Evolutionary conservation across 2,888 invertebrate genomes (phyloP).

Genomic region (Ceratothoa steindachneri): DNA sequence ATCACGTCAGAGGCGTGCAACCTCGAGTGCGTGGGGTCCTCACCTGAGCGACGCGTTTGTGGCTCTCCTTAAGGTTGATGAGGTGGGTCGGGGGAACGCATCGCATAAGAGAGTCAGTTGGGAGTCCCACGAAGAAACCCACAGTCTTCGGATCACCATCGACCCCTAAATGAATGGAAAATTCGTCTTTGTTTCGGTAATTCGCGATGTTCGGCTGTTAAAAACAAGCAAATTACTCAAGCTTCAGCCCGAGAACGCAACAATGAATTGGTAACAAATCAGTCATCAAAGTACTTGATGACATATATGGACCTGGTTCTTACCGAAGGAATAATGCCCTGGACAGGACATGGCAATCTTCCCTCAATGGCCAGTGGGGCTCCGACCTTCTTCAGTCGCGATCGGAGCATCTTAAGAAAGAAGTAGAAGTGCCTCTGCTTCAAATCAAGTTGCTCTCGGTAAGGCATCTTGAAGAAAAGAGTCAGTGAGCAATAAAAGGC

Average conservation of each 20-base stretch:
- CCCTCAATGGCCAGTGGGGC: constrained; percentile 1
- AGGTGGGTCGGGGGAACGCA: constrained; percentile 52
- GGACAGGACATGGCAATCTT: constrained; percentile 49
- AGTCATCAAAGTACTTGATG: constrained; percentile 1
- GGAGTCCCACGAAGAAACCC: constrained; percentile 53
- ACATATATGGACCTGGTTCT: too few species aligned
- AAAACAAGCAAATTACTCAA: too few species aligned
- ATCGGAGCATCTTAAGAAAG: background rate
- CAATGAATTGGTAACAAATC: too few species aligned
- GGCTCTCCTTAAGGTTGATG: constrained; percentile 51
- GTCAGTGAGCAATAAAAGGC: too few species aligned
- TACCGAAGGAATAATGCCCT: constrained; percentile 51
- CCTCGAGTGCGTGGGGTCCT: too few species aligned
- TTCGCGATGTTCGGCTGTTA: constrained; percentile 52
- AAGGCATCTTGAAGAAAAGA: too few species aligned
- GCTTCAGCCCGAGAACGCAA: background rate
- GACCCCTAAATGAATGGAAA: constrained; percentile 52
- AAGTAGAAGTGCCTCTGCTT: background rate
- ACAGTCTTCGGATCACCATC: constrained; percentile 54
- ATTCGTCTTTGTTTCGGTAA: constrained; percentile 55
- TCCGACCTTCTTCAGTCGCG: constrained; percentile 32
- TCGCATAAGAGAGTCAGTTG: constrained; percentile 48
- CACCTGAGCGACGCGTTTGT: constrained; percentile 51
- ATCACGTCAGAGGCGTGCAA: too few species aligned
- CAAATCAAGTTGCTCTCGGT: background rate